Evolutionary conservation across 2,888 invertebrate genomes (phyloP).

Genomic region (Morpho achilles): DNA sequence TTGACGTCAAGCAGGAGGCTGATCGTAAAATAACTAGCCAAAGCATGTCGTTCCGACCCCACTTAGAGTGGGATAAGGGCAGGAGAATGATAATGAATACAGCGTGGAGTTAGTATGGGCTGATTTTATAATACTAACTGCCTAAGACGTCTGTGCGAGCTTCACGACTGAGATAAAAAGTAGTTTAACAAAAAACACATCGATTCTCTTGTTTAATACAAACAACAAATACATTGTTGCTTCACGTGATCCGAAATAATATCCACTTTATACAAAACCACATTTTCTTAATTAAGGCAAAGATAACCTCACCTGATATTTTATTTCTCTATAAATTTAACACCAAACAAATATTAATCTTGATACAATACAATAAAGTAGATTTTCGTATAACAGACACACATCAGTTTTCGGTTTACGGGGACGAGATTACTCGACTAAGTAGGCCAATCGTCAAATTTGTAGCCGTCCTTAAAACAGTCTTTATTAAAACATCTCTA

Average conservation of each 20-base stretch:
- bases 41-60: too few relatives aligned
- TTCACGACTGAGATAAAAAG: too few relatives aligned
- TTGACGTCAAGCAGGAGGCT: too few relatives aligned
- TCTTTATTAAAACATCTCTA: constrained; percentile 42
- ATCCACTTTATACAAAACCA: constrained; percentile 23
- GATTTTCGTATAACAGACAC: constrained; percentile 12
- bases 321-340: constrained; percentile 20
- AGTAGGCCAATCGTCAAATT: constrained; percentile 39
- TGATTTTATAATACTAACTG: too few relatives aligned
- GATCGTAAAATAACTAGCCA: too few relatives aligned
- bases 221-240: neutral
- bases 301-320: constrained; percentile 28
- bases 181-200: too few relatives aligned
- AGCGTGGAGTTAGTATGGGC: too few relatives aligned
- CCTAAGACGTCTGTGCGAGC: neutral
- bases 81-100: too few relatives aligned
- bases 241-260: constrained; percentile 16
- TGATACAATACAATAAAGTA: constrained; percentile 9
- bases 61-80: too few relatives aligned
- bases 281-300: constrained; percentile 29
- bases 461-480: constrained; percentile 38
- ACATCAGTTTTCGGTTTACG: constrained; percentile 30
- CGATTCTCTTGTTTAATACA: neutral
- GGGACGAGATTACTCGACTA: constrained; percentile 33
- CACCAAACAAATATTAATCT: constrained; percentile 7